Evolutionary conservation across 2,113 vertebrate species (phyloP), one percentile per base, ranked within the genome.

Genomic region (Zingel zingel): DNA sequence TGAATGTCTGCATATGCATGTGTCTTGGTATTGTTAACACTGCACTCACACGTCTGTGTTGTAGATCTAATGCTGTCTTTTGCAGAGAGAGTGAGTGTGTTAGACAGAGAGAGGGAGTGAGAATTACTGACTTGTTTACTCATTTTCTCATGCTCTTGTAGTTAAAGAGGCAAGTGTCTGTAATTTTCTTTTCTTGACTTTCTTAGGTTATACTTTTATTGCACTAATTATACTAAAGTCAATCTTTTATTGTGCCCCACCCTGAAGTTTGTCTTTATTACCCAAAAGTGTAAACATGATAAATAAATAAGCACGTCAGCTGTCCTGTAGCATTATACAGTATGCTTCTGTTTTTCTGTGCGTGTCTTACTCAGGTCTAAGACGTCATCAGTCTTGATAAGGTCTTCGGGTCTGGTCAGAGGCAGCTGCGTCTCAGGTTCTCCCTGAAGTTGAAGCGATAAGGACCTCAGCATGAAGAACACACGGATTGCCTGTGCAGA

Each of bases 381-480:
- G 71, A 99, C 98, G 1, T 99, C 98, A 45, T 99, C 98, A 0
- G 96, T 97, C 84, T 98, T 99, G 88, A 99, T 99, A 10, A 99
- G 96, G 90, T 98, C 97, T 83, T 98, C 98, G 0, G 98, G 96
- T 73, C 98, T 95, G 0, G 98, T 99, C 79, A 99, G 95, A 0
- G 98, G 98, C 83, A 99, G 88, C 93, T 98, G 98, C 13, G 96
- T 99, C 92, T 99, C 98, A 0, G 94, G 97, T 85, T 99, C 97
- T 9, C 92, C 94, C 82, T 89, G 95, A 48, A 99, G 96, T 59
- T 97, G 96, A 63, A 99, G 95, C 0, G 97, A 99, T 56, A 99
- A 90, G 0, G 97, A 96, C 9, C 98, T 95, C 79, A 99, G 88
- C 98, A 99, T 99, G 90, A 99, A 99, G 95, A 99, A 98, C 61